phyloP scores from a whole-genome alignment of 2,888 invertebrate genomes.

The Ectemnius continuus region DNA sequence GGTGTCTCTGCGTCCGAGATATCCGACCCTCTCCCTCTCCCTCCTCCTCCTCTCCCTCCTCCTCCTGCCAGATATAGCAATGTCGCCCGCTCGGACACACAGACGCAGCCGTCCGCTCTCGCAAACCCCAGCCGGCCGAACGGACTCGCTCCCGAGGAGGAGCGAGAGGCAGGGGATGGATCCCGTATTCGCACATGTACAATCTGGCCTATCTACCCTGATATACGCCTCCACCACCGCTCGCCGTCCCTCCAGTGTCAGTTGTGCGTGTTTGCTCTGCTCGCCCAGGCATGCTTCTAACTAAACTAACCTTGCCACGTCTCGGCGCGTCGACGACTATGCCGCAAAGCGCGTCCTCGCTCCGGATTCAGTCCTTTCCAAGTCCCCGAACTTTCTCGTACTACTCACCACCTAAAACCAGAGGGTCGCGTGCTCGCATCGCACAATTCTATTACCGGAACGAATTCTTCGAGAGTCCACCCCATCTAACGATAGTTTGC shows the following conservation, averaged over 20 bases:
- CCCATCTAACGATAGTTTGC: too few relatives aligned
- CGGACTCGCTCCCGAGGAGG: not conserved
- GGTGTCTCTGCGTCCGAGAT: constrained; percentile 67
- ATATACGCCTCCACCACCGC: constrained; percentile 55
- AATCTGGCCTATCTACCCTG: constrained; percentile 16
- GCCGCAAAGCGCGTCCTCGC: constrained; percentile 55
- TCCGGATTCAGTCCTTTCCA: constrained; percentile 52
- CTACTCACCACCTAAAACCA: too few relatives aligned
- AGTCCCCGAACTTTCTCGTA: constrained; percentile 18
- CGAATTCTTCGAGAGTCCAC: too few relatives aligned
- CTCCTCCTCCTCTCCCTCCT: not conserved
- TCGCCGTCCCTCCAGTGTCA: constrained; percentile 72
- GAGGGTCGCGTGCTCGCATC: too few relatives aligned
- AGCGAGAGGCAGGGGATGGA: constrained; percentile 13
- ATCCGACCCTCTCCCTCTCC: constrained; percentile 58
- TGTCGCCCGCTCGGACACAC: not conserved
- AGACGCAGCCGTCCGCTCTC: not conserved
- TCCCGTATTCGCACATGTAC: constrained; percentile 38
- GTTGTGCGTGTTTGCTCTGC: constrained; percentile 75
- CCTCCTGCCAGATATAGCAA: constrained; percentile 20
- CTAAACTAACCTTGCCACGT: constrained; percentile 75
- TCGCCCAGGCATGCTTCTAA: constrained; percentile 75
- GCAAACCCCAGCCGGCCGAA: constrained; percentile 1
- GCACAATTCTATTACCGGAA: too few relatives aligned
- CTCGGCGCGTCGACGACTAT: constrained; percentile 70